These are phyloP conservation scores for Chrysogorgia sp. DNA, from an alignment of 92 coral and sea anemone species.

Conservation along the genomic window DNA sequence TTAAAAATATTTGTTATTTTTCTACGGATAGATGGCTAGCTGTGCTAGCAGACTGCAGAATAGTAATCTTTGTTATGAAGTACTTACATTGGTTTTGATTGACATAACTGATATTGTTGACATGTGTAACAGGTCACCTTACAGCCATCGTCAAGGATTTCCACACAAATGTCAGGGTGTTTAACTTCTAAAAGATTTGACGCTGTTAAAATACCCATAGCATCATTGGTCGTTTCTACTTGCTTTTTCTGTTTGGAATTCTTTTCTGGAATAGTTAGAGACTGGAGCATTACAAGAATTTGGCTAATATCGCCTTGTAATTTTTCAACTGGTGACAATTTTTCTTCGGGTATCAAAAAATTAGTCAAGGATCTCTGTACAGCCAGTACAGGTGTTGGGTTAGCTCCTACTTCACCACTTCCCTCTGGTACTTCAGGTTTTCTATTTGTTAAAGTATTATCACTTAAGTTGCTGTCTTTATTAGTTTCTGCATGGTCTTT, in stretches of 20 bases:
- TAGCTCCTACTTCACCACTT: slow-evolving; percentile 7
- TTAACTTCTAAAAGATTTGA: slow-evolving; percentile 40
- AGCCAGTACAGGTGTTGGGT: background rate
- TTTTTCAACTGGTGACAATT: slow-evolving; percentile 26
- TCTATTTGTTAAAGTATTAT: background rate
- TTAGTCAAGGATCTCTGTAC: slow-evolving; percentile 21
- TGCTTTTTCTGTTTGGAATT: background rate
- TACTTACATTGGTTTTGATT: slow-evolving; percentile 13
- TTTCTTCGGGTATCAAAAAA: slow-evolving; percentile 29
- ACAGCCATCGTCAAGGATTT: slow-evolving; percentile 40
- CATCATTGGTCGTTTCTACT: slow-evolving; percentile 23
- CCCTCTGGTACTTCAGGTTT: background rate
- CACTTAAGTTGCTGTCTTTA: background rate
- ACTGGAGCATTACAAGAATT: slow-evolving; percentile 30
- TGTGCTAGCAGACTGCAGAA: no score
- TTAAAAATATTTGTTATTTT: no score
- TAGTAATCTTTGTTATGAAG: background rate
- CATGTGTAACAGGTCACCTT: slow-evolving; percentile 37
- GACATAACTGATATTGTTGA: slow-evolving; percentile 39
- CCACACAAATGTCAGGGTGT: slow-evolving; percentile 27
- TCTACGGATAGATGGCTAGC: no score
- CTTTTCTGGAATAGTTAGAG: slow-evolving; percentile 35
- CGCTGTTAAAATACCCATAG: slow-evolving; percentile 29
- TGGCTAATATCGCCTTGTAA: slow-evolving; percentile 33
- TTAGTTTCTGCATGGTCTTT: background rate